Evolutionary conservation across 2,888 invertebrate species (phyloP), one percentile per base, ranked within the genome.

Genomic region (Hylaea fasciaria): DNA sequence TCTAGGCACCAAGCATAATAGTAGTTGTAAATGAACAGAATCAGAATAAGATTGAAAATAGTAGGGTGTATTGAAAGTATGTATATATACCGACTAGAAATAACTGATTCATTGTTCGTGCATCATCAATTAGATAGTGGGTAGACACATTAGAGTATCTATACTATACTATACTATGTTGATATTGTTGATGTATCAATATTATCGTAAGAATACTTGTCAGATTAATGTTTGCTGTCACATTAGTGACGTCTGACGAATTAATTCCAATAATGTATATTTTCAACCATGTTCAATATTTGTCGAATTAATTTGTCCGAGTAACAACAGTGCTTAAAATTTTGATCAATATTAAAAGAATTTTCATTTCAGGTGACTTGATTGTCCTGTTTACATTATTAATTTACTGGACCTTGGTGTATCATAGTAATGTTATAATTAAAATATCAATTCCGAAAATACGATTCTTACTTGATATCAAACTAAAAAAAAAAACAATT

Each of bases 191-290:
- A 2, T 22, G 22, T 22, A 22, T 8, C 1, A 8, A 32, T 8
- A 14, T 40, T 40, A 40, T 40, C 13, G 5, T 40, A 14, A 3
- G 13, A 40, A 40, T 14, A 13, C 37, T 12, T 10, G n/a, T 12
- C 22, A 16, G 11, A 43, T 43, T 43, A 22, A 43, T 9, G 0
- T 45, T 41, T 47, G 37, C 14, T 37, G 14, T 14, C 52, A 10
- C 43, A 43, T 35, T 43, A 22, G 22, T 44, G 16, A 58, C 41
- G 17, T 60, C 28, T 22, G 54, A 54, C n/a, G 44, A 49, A 45
- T 60, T 54, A 44, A 59, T 50, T 29, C 14, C 47, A 11, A 47
- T 56, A 22, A 51, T 56, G 54, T 50, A 61, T 51, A 55, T 47
- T 55, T 51, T 43, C 41, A 55, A 50, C 50, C 10, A 29, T 9